phyloP scores from a whole-genome alignment of 2,888 invertebrate species.

The Sesia bembeciformis region DNA sequence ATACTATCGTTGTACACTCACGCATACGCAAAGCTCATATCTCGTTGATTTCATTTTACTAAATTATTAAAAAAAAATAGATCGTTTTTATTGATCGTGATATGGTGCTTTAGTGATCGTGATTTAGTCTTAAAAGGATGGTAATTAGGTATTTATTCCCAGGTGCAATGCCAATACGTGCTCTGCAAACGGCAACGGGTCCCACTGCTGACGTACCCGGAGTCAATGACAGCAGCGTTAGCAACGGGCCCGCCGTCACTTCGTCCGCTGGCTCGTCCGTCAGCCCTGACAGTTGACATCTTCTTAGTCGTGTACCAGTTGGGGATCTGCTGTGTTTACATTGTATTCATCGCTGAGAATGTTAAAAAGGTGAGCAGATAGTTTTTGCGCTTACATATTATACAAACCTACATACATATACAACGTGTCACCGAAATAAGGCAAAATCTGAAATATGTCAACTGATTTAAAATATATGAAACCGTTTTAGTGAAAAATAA shows the following conservation, averaged over 20 bases:
- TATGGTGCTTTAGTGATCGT: background rate
- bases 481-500: too few relatives aligned
- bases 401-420: too few relatives aligned
- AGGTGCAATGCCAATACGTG: constrained; percentile 71
- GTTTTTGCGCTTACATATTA: too few relatives aligned
- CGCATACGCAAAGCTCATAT: too few relatives aligned
- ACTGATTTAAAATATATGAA: too few relatives aligned
- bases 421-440: too few relatives aligned
- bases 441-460: too few relatives aligned
- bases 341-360: constrained; percentile 92
- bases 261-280: constrained; percentile 73
- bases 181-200: constrained; percentile 76
- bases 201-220: constrained; percentile 88
- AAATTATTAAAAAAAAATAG: too few relatives aligned
- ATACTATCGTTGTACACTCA: too few relatives aligned
- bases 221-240: constrained; percentile 86
- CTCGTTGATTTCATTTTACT: background rate
- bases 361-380: constrained; percentile 75
- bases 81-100: background rate
- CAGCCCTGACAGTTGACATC: constrained; percentile 77
- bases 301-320: constrained; percentile 89
- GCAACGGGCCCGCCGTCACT: constrained; percentile 81
- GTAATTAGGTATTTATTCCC: constrained; percentile 2
- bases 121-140: background rate
- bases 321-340: constrained; percentile 96